Evolutionary conservation across 2,888 invertebrate species (phyloP).

Genomic region (Stictocephala bisonia): DNA sequence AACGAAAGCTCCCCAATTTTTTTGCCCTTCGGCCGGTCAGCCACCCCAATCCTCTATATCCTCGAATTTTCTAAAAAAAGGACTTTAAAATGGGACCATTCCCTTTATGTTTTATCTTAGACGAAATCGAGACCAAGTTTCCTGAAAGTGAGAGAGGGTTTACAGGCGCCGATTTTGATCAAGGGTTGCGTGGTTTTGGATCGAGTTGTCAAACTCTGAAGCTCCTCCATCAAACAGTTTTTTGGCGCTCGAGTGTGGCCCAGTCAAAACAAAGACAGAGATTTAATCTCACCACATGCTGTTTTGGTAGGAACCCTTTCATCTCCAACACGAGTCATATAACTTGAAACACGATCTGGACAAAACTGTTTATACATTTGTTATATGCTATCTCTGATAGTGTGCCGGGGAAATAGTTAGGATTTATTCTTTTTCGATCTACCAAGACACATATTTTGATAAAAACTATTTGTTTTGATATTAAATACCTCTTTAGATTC

Average conservation of each 20-base stretch:
- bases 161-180: not conserved
- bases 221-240: slow-evolving; percentile 22
- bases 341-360: no score
- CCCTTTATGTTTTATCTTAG: slow-evolving; percentile 6
- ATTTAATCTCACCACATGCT: slow-evolving; percentile 14
- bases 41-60: slow-evolving; percentile 29
- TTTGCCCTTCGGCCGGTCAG: slow-evolving; percentile 21
- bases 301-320: slow-evolving; percentile 15
- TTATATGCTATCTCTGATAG: no score
- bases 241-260: no score
- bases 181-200: slow-evolving; percentile 34
- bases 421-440: no score
- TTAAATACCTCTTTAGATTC: no score
- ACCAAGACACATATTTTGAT: no score
- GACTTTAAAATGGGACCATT: not conserved
- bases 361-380: no score
- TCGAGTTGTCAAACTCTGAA: slow-evolving; percentile 32
- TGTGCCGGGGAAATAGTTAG: no score
- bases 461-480: no score
- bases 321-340: no score
- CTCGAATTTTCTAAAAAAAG: no score
- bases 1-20: slow-evolving; percentile 1
- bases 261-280: slow-evolving; percentile 37
- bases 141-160: slow-evolving; percentile 17
- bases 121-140: slow-evolving; percentile 35